phyloP scores from a whole-genome alignment of 2,888 invertebrate species.

The Phragmatobia fuliginosa region DNA sequence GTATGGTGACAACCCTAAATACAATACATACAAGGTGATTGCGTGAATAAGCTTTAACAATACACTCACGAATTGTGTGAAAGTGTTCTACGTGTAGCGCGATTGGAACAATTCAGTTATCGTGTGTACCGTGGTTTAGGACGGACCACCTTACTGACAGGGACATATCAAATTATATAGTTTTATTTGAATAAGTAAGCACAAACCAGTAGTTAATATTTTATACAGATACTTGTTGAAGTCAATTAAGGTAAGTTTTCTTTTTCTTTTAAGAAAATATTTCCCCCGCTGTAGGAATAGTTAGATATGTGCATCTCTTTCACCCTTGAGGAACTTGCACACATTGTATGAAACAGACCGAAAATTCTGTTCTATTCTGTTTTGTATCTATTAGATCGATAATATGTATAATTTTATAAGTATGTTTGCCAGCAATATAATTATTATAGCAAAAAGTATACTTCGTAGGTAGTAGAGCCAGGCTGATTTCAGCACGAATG shows the following conservation, averaged over 20 bases:
- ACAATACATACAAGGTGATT: slow-evolving; percentile 20
- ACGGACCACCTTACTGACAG: slow-evolving; percentile 28
- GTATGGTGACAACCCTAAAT: slow-evolving; percentile 10
- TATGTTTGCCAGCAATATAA: too few species aligned
- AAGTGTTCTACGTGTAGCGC: slow-evolving; percentile 42
- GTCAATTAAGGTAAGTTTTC: background rate
- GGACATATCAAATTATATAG: slow-evolving; percentile 9
- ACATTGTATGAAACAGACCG: too few species aligned
- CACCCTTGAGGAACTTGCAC: too few species aligned
- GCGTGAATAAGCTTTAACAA: slow-evolving; percentile 43
- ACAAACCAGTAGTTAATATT: background rate
- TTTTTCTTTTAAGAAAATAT: background rate
- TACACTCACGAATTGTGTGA: slow-evolving; percentile 53
- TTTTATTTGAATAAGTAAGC: background rate
- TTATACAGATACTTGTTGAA: background rate
- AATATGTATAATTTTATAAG: too few species aligned
- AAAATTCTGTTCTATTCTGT: too few species aligned
- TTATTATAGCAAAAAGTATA: too few species aligned
- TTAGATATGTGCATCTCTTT: too few species aligned
- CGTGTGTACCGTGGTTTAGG: slow-evolving; percentile 35
- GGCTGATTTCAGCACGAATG: too few species aligned
- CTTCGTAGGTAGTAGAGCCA: too few species aligned
- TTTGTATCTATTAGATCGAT: too few species aligned
- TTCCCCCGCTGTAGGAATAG: too few species aligned
- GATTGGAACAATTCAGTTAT: slow-evolving; percentile 34